Conservation (phyloP, 1,140 invertebrate genomes). For the Lanistes nyassanus region DNA sequence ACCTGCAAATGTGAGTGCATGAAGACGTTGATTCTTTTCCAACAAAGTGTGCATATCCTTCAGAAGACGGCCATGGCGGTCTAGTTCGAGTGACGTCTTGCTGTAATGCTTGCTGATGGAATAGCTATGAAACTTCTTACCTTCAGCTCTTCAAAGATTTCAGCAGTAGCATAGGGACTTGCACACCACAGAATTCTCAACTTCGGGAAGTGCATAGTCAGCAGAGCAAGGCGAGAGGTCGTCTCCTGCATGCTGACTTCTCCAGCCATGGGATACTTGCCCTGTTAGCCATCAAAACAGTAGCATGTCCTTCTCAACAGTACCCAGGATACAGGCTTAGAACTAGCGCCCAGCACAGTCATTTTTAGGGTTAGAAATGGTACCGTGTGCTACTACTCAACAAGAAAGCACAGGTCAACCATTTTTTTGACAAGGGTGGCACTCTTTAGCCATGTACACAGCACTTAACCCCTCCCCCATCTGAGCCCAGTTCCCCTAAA, state of each 20-base stretch:
- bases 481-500: no score
- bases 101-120: background rate
- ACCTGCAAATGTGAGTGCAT: conserved; percentile 30
- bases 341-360: no score
- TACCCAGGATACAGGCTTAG: no score
- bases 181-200: conserved; percentile 95
- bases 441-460: no score
- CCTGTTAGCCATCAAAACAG: conserved; percentile 66
- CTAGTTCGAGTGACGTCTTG: background rate
- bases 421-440: no score
- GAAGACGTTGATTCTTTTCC: background rate
- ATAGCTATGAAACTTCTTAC: conserved; percentile 38
- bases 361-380: no score
- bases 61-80: background rate
- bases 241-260: conserved; percentile 82
- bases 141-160: conserved; percentile 86
- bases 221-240: conserved; percentile 81
- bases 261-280: conserved; percentile 81
- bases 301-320: background rate
- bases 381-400: no score
- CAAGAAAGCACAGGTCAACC: no score
- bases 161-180: conserved; percentile 92
- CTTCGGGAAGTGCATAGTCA: conserved; percentile 94
- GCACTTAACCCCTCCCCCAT: no score
- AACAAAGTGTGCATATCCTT: background rate